Base-by-base conservation (phyloP, 1,140 invertebrate genomes). In the Oncopeltus fasciatus region DNA sequence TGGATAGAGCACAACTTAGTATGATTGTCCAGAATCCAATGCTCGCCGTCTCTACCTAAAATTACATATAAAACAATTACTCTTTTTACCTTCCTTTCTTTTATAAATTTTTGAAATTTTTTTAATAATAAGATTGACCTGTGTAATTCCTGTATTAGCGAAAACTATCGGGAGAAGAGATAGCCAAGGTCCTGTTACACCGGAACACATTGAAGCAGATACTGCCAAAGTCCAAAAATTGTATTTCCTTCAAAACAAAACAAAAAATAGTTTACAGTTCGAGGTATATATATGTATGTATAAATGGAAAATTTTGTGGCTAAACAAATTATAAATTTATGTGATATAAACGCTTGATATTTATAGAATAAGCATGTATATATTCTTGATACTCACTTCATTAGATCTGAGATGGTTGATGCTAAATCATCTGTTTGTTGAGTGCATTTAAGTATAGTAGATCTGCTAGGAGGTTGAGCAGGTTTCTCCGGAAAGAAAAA, bases 181-280 rank as follows among this genome's bases (percentile, higher is more conserved):
- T 12, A 74, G 67, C 76, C 76, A 78, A 0, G 72, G 73, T 57
- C 74, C 73, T 56, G 72, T 72, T 0, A 74, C 69, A 9, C 76
- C 75, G 63, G 72, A 67, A 44, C 73, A 73, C 9, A 77, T 67
- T 43, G 72, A 72, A 61, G 74, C 74, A 27, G 74, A 70, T 8
- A 72, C 53, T 18, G 70, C 68, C 21, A 77, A 63, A n/a, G 71
- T 57, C 72, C 74, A 74, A 62, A 77, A 70, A 59, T 71, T 69
- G 57, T 68, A 68, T 47, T 73, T 73, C 49, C 76, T 78, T n/a
- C n/a, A n/a, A n/a, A n/a, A n/a, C n/a, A n/a, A n/a, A n/a, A n/a
- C n/a, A n/a, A n/a, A n/a, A n/a, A n/a, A n/a, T n/a, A n/a, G n/a
- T n/a, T n/a, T n/a, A n/a, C n/a, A n/a, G n/a, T n/a, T n/a, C n/a